These are phyloP conservation scores for Myiotriccus ornatus DNA, from an alignment of 2,797 vertebrate genomes.

Conservation along the genomic window DNA sequence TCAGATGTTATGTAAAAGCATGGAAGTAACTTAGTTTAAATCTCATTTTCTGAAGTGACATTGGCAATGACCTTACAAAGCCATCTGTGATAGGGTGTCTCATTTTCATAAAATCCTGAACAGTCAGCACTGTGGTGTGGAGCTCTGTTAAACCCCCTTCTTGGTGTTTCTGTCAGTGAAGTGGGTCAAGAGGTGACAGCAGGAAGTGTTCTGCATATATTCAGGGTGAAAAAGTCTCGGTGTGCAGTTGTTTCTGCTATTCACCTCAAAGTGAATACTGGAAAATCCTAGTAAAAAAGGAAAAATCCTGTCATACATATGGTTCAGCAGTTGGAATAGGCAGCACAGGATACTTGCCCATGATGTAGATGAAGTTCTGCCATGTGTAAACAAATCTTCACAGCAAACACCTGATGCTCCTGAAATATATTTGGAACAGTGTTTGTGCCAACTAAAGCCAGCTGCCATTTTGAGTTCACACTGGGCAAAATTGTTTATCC, in stretches of 20 bases:
- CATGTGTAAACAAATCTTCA: background rate
- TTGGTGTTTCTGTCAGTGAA: background rate
- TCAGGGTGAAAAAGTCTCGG: background rate
- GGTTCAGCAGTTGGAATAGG: background rate
- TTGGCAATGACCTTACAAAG: background rate
- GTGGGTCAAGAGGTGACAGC: background rate
- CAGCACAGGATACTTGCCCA: fast-evolving
- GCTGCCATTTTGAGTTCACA: background rate
- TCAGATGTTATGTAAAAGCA: background rate
- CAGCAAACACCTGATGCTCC: background rate
- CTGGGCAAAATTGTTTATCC: background rate
- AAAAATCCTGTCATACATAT: background rate
- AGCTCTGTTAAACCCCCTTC: background rate
- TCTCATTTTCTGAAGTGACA: background rate
- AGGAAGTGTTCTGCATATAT: background rate
- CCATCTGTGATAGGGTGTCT: background rate
- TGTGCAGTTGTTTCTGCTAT: background rate
- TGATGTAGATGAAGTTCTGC: background rate
- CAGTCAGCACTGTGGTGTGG: background rate
- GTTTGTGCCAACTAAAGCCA: background rate
- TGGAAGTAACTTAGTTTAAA: background rate
- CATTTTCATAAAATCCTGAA: background rate
- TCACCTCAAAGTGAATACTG: background rate
- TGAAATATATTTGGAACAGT: background rate
- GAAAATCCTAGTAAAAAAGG: background rate